Percentiles rank a stretch among this genome's conserved stretches.
Conservation (phyloP, 2,888 invertebrate species). For the Aspidapion aeneum region DNA sequence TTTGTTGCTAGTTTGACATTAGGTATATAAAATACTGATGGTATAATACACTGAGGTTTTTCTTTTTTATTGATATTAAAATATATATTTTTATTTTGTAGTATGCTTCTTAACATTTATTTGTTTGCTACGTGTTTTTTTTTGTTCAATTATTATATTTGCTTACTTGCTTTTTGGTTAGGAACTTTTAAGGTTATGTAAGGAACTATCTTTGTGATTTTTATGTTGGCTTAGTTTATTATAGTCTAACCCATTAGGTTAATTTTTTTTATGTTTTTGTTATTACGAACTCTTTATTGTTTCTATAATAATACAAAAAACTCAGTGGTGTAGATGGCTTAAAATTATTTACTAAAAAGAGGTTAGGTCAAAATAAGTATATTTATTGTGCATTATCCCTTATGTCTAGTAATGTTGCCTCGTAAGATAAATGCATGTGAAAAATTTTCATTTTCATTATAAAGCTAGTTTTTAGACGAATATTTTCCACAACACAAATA, state of each 20-base stretch:
- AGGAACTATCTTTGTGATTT: not conserved
- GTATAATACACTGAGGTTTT: not conserved
- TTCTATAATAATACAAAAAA: no score
- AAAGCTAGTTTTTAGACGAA: not conserved
- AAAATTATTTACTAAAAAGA: no score
- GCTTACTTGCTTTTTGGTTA: not conserved
- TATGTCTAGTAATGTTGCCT: no score
- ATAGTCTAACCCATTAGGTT: not conserved
- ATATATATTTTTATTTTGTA: not conserved
- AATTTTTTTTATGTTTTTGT: no score
- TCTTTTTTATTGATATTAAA: no score
- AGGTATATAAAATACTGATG: conserved; percentile 1
- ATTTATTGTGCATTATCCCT: no score
- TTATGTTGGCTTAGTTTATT: not conserved
- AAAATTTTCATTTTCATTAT: not conserved
- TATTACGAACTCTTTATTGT: no score
- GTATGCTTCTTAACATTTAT: no score
- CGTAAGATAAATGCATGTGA: no score
- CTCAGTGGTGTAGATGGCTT: no score
- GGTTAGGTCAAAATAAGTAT: no score
- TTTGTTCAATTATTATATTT: not conserved
- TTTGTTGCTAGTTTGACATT: not conserved
- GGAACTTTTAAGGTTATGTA: not conserved
- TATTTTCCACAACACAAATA: not conserved
- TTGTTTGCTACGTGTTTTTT: not conserved